Evolutionary conservation across 2,113 vertebrate species (phyloP).

Genomic region (Gambusia affinis): DNA sequence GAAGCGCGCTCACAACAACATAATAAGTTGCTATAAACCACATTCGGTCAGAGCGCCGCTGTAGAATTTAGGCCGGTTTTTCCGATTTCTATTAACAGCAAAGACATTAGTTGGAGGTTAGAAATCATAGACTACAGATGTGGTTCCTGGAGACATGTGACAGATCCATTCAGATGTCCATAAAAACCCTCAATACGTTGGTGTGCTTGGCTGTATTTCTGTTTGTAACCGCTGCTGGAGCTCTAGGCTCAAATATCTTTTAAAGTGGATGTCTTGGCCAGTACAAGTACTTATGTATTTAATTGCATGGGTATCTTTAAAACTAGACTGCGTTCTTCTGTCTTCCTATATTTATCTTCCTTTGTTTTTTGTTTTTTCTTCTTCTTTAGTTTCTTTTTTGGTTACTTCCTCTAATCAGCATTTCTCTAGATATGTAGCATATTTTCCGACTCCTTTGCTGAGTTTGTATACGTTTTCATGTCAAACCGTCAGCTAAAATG

Average conservation of each 20-base stretch:
- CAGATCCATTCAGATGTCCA: slow-evolving; percentile 44
- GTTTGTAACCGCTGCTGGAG: slow-evolving; percentile 22
- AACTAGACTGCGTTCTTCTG: slow-evolving; percentile 43
- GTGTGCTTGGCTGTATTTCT: slow-evolving; percentile 12
- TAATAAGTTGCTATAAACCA: slow-evolving; percentile 1
- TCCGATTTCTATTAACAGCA: slow-evolving; percentile 30
- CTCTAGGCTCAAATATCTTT: slow-evolving; percentile 25
- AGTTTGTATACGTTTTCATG: slow-evolving; percentile 18
- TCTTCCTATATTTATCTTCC: slow-evolving; percentile 13
- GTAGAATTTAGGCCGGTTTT: slow-evolving; percentile 24
- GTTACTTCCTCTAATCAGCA: slow-evolving; percentile 40
- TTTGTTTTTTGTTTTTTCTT: slow-evolving; percentile 15
- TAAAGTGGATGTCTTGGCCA: slow-evolving; percentile 35
- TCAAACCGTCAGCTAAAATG: slow-evolving; percentile 3
- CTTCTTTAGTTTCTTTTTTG: slow-evolving; percentile 13
- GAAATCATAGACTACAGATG: not conserved
- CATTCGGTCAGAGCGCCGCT: slow-evolving; percentile 1
- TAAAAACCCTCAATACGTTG: slow-evolving; percentile 24
- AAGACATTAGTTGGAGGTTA: slow-evolving; percentile 20
- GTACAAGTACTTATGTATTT: slow-evolving; percentile 26
- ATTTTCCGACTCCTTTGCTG: slow-evolving; percentile 27
- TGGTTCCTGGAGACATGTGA: slow-evolving; percentile 44
- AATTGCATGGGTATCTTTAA: slow-evolving; percentile 38
- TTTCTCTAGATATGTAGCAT: slow-evolving; percentile 17
- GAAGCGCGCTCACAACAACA: slow-evolving; percentile 6